These are phyloP conservation scores for Toxotes chatareus DNA, from an alignment of 2,113 vertebrate species.

Conservation along the genomic window DNA sequence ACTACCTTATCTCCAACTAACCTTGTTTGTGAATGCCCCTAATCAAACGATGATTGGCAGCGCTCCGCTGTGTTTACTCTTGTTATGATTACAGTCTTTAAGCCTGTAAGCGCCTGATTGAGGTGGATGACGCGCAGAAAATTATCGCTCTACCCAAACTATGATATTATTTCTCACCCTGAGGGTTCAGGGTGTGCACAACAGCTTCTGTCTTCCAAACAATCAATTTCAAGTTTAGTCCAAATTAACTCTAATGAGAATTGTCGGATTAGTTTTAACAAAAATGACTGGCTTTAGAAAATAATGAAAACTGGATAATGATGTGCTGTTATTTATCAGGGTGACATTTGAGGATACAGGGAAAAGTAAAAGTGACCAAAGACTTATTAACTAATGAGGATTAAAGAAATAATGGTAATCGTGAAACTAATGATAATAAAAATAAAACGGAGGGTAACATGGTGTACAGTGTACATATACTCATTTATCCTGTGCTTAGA, in stretches of 20 bases:
- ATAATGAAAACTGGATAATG: slow-evolving; percentile 1
- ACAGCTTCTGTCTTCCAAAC: slow-evolving; percentile 19
- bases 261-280: slow-evolving; percentile 15
- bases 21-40: slow-evolving; percentile 29
- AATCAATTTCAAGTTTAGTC: slow-evolving; percentile 31
- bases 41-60: slow-evolving; percentile 46
- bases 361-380: not conserved
- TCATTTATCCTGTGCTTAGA: no score
- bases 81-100: slow-evolving; percentile 36
- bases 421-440: no score
- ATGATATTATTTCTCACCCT: slow-evolving; percentile 28
- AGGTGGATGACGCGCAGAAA: slow-evolving; percentile 23
- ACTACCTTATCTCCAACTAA: not conserved
- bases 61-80: slow-evolving; percentile 1
- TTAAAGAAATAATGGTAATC: no score
- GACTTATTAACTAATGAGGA: no score
- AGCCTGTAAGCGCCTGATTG: slow-evolving; percentile 26
- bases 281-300: not conserved
- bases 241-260: slow-evolving; percentile 28
- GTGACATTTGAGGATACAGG: not conserved
- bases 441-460: no score
- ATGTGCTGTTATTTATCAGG: not conserved
- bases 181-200: not conserved
- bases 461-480: no score
- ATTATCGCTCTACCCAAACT: slow-evolving; percentile 12